These are phyloP conservation scores for Hypsopygia costalis DNA, from an alignment of 2,888 invertebrate genomes.

Conservation along the genomic window DNA sequence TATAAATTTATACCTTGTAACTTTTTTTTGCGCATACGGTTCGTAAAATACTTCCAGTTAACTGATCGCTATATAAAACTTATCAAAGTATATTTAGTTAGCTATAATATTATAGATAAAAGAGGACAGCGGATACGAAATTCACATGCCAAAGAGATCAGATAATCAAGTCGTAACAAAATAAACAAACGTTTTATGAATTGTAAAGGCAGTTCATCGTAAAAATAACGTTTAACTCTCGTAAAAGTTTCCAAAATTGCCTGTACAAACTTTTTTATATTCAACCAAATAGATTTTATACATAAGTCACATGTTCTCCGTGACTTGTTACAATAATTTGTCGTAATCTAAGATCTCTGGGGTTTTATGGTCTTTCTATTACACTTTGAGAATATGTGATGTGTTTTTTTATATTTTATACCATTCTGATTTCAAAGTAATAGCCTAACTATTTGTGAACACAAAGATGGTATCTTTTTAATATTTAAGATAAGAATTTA, in stretches of 20 bases:
- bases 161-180: background rate
- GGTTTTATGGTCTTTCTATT: slow-evolving; percentile 4
- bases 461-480: too few relatives aligned
- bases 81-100: background rate
- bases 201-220: slow-evolving; percentile 1
- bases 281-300: slow-evolving; percentile 6
- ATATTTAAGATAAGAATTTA: too few relatives aligned
- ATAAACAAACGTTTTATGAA: slow-evolving; percentile 1
- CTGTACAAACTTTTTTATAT: slow-evolving; percentile 9
- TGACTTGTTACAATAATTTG: slow-evolving; percentile 14
- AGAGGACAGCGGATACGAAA: background rate
- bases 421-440: too few relatives aligned
- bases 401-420: slow-evolving; percentile 3
- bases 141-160: background rate
- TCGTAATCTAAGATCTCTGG: slow-evolving; percentile 10
- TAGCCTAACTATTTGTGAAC: too few relatives aligned
- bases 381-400: slow-evolving; percentile 10
- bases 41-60: too few relatives aligned
- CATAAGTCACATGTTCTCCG: slow-evolving; percentile 11
- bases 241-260: slow-evolving; percentile 5
- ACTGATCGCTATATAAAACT: background rate
- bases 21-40: too few relatives aligned
- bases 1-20: too few relatives aligned
- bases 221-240: slow-evolving; percentile 3
- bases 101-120: background rate